phyloP scores from a whole-genome alignment of 2,797 vertebrate genomes.

The Limosa lapponica region DNA sequence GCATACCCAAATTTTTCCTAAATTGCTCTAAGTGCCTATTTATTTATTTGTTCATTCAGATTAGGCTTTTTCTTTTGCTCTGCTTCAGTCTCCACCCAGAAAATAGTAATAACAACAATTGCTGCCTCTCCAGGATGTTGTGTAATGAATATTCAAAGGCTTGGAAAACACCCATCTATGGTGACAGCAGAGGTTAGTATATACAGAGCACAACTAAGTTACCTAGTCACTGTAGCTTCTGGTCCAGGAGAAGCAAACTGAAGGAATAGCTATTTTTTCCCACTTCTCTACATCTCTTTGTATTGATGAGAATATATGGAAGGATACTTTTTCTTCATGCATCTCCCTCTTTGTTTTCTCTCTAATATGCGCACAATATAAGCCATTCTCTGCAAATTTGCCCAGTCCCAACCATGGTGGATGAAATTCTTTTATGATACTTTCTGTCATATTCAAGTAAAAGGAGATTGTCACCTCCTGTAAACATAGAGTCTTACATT shows the following conservation, averaged over 20 bases:
- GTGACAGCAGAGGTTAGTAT: not conserved
- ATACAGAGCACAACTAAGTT: not conserved
- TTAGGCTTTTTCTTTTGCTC: constrained; percentile 16
- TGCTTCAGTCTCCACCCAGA: not conserved
- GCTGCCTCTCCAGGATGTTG: not conserved
- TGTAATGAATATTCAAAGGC: constrained; percentile 12
- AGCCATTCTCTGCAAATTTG: not conserved
- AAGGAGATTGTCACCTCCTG: not conserved
- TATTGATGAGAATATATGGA: not conserved
- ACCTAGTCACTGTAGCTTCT: not conserved
- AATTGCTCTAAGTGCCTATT: constrained; percentile 38
- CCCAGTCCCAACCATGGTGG: not conserved
- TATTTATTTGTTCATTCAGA: constrained; percentile 47
- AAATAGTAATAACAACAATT: constrained; percentile 14
- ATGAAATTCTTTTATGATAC: not conserved
- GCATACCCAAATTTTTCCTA: constrained; percentile 7
- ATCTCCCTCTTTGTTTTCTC: not conserved
- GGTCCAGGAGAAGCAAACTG: not conserved
- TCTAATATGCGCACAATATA: not conserved
- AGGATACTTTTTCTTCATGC: not conserved
- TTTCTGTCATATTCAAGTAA: not conserved
- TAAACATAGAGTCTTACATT: not conserved
- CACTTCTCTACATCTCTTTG: not conserved
- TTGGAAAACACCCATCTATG: not conserved
- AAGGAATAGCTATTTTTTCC: not conserved